These are phyloP conservation scores for Nymphalis io DNA, from an alignment of 1,140 invertebrate species.

Conservation along the genomic window DNA sequence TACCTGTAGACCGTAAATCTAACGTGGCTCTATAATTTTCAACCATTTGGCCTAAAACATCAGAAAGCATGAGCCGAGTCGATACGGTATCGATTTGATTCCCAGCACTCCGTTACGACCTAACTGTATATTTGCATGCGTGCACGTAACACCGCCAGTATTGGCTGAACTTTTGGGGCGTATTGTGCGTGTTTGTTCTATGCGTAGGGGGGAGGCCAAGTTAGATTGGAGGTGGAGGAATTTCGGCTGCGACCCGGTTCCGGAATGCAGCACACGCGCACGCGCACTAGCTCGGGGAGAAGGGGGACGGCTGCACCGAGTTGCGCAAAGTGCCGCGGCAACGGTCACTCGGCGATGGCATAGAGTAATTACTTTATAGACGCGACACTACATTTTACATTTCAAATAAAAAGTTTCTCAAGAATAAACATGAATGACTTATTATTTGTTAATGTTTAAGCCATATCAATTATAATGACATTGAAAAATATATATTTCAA, in stretches of 20 bases:
- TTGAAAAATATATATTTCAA: no score
- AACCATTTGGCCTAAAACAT: slow-evolving; percentile 40
- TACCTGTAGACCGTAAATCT: slow-evolving; percentile 1
- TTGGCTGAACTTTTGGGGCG: slow-evolving; percentile 46
- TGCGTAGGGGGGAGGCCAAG: slow-evolving; percentile 50
- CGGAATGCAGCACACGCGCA: slow-evolving; percentile 75
- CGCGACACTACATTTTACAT: background rate
- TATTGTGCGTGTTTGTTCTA: slow-evolving; percentile 39
- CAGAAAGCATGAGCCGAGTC: slow-evolving; percentile 48
- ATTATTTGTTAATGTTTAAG: no score
- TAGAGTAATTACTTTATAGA: slow-evolving; percentile 38
- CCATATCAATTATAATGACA: no score
- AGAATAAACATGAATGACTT: no score
- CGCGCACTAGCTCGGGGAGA: slow-evolving; percentile 54
- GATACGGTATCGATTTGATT: slow-evolving; percentile 76
- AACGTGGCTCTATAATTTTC: slow-evolving; percentile 30
- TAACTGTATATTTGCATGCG: slow-evolving; percentile 80
- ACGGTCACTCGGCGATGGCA: slow-evolving; percentile 50
- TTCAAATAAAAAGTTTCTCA: background rate
- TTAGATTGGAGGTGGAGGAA: slow-evolving; percentile 52
- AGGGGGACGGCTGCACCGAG: slow-evolving; percentile 65
- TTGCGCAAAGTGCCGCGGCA: slow-evolving; percentile 71
- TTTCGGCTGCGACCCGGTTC: slow-evolving; percentile 77
- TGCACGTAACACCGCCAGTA: slow-evolving; percentile 64
- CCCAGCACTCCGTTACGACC: slow-evolving; percentile 68